Evolutionary conservation across 2,113 vertebrate species (phyloP).

Genomic region (Istiophorus platypterus): DNA sequence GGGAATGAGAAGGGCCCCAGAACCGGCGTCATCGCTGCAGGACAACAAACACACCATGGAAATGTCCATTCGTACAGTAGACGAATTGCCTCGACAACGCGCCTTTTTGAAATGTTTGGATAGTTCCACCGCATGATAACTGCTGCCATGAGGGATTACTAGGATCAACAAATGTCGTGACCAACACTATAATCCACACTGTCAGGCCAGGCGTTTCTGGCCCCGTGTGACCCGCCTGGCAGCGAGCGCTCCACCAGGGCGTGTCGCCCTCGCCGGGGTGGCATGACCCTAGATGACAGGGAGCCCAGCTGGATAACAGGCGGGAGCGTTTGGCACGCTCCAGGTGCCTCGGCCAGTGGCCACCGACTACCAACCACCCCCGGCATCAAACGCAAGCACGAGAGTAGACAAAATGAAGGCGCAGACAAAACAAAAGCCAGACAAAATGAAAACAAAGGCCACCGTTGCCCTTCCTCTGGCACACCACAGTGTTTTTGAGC

Average conservation of each 20-base stretch:
- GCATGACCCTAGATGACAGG: conserved; percentile 65
- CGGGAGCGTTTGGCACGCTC: conserved; percentile 46
- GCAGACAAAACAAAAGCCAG: conserved; percentile 75
- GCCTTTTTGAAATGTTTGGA: conserved; percentile 62
- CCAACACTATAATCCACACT: conserved; percentile 55
- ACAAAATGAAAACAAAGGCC: conserved; percentile 71
- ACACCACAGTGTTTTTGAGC: conserved; percentile 45
- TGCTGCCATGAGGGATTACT: conserved; percentile 49
- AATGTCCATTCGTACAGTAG: conserved; percentile 32
- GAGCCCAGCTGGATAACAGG: conserved; percentile 55
- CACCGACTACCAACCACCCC: conserved; percentile 38
- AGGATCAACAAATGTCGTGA: conserved; percentile 49
- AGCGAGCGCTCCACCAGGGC: conserved; percentile 33
- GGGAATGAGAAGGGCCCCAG: conserved; percentile 13
- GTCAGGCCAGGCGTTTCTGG: conserved; percentile 52
- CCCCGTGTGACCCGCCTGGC: conserved; percentile 48
- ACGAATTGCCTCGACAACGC: conserved; percentile 5
- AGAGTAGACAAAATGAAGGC: conserved; percentile 51
- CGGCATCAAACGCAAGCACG: conserved; percentile 58
- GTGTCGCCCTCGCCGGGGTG: conserved; percentile 63
- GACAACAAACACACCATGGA: conserved; percentile 7
- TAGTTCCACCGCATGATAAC: conserved; percentile 57
- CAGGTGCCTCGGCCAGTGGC: conserved; percentile 52
- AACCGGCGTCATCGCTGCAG: neutral
- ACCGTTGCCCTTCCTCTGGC: conserved; percentile 46